Percentiles rank a stretch among this genome's conserved stretches.
Conservation (phyloP, 2,113 vertebrate genomes). For the Pica pica region DNA sequence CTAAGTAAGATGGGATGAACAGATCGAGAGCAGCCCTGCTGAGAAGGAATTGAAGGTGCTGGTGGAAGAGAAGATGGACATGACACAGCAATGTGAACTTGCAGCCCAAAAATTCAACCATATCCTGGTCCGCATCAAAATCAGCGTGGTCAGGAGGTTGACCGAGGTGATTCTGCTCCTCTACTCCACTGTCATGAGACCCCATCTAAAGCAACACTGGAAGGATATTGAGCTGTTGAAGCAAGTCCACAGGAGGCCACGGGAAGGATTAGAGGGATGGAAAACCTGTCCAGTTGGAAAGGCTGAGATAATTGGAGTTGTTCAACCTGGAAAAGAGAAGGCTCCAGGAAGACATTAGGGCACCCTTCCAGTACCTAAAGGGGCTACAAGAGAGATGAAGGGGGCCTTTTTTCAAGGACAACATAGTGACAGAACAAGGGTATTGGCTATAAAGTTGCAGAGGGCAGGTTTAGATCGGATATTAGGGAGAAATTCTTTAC, state of each 20-base stretch:
- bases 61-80: background rate
- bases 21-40: accelerated
- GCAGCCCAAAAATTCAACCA: background rate
- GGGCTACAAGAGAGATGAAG: background rate
- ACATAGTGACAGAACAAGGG: background rate
- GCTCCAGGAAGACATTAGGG: background rate
- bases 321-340: background rate
- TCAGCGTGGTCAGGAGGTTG: background rate
- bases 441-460: background rate
- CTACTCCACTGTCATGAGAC: background rate
- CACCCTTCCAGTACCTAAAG: background rate
- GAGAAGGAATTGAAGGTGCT: background rate
- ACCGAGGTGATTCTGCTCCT: background rate
- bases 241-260: accelerated
- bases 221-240: background rate
- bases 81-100: background rate
- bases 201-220: background rate
- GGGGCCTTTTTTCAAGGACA: background rate
- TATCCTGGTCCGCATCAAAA: background rate
- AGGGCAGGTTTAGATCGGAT: background rate
- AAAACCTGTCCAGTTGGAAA: background rate
- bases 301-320: background rate
- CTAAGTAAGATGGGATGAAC: background rate
- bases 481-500: background rate
- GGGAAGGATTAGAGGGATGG: background rate